Evolutionary conservation across 2,113 vertebrate species (phyloP).

Genomic region (Zapornia atra): DNA sequence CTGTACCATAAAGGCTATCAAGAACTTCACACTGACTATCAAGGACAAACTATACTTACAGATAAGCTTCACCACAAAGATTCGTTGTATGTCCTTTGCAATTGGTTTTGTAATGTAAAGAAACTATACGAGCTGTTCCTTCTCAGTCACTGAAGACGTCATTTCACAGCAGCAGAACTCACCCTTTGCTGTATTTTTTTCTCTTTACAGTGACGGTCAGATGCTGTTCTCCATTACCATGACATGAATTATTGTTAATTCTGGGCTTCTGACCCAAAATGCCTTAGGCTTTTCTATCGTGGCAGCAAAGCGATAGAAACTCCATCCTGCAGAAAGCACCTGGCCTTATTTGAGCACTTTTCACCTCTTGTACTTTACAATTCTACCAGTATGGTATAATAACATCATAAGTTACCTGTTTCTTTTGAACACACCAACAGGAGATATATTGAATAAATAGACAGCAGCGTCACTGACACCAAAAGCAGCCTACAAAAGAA

Average conservation of each 20-base stretch:
- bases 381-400: neutral
- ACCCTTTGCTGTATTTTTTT: neutral
- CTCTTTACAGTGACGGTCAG: neutral
- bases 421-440: conserved; percentile 80
- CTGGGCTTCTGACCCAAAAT: neutral
- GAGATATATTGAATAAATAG: conserved; percentile 84
- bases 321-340: neutral
- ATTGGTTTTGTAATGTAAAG: neutral
- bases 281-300: neutral
- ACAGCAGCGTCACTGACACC: conserved; percentile 77
- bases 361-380: neutral
- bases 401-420: conserved; percentile 76
- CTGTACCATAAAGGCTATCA: neutral
- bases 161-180: neutral
- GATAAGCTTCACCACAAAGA: neutral
- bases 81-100: neutral
- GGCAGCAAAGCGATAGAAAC: neutral
- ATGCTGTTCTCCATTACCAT: neutral
- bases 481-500: conserved; percentile 78
- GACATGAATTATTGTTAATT: neutral
- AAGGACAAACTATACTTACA: neutral
- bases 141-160: neutral
- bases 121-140: neutral
- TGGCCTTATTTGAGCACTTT: neutral
- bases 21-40: neutral